phyloP scores from a whole-genome alignment of 2,888 invertebrate species.

The Poecilobothrus nobilitatus region DNA sequence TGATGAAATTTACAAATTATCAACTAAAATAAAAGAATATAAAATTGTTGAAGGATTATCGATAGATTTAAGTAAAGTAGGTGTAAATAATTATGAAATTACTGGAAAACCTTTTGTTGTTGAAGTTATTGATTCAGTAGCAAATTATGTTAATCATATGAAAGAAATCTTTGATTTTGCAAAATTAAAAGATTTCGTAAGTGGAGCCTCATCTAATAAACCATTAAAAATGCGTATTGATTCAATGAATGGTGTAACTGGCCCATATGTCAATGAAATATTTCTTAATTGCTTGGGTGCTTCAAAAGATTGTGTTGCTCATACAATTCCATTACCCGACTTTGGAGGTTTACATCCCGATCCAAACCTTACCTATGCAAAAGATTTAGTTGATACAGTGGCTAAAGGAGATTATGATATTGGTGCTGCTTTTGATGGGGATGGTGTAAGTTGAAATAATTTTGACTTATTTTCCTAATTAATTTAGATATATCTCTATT shows the following conservation, averaged over 20 bases:
- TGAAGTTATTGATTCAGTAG: constrained; percentile 84
- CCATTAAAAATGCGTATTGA: constrained; percentile 83
- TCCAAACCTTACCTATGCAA: constrained; percentile 89
- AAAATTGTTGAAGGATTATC: constrained; percentile 67
- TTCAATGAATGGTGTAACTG: constrained; percentile 95
- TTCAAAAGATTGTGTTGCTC: constrained; percentile 58
- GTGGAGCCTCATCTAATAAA: constrained; percentile 55
- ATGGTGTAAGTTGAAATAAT: constrained; percentile 52
- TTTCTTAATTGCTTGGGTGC: constrained; percentile 81
- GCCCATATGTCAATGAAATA: constrained; percentile 85
- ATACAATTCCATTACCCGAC: constrained; percentile 77
- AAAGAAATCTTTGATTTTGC: constrained; percentile 93
- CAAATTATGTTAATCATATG: constrained; percentile 84
- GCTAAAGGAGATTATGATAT: constrained; percentile 52
- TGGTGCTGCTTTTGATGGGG: constrained; percentile 98
- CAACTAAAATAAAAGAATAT: constrained; percentile 70
- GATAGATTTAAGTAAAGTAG: constrained; percentile 67
- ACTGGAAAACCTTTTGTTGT: constrained; percentile 67
- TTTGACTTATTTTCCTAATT: neutral
- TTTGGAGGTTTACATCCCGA: constrained; percentile 96
- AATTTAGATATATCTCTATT: constrained; percentile 35
- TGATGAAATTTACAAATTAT: constrained; percentile 74
- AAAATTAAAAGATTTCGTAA: constrained; percentile 63
- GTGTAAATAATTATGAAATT: constrained; percentile 56
- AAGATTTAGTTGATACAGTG: constrained; percentile 64